A percentile compares a stretch with the other conserved stretches of the same genome.
Evolutionary conservation across 1,140 invertebrate species (phyloP).

Genomic region (Trialeurodes vaporariorum): DNA sequence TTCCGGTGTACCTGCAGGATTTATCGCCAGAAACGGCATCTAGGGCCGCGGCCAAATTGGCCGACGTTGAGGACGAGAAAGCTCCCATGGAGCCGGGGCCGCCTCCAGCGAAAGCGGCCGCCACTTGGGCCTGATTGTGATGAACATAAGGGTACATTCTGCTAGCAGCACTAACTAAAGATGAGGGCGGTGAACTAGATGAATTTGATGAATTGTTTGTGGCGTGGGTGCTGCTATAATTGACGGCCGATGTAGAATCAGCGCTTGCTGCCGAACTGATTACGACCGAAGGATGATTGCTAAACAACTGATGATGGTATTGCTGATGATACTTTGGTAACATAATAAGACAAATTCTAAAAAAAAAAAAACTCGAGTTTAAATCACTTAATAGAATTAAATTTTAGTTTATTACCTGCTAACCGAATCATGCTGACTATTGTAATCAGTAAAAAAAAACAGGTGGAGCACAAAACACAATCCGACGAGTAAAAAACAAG

Average conservation of each 20-base stretch:
- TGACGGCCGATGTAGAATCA: slow-evolving; percentile 38
- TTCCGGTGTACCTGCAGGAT: slow-evolving; percentile 61
- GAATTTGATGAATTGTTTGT: slow-evolving; percentile 34
- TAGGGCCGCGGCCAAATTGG: slow-evolving; percentile 46
- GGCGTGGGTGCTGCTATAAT: slow-evolving; percentile 32
- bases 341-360: slow-evolving; percentile 66
- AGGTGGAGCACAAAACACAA: no score
- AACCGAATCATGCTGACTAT: no score
- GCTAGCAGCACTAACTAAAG: slow-evolving; percentile 37
- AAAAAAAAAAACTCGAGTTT: no score
- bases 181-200: slow-evolving; percentile 41
- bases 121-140: slow-evolving; percentile 55
- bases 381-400: not conserved
- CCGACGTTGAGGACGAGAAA: slow-evolving; percentile 39
- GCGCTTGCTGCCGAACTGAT: slow-evolving; percentile 29
- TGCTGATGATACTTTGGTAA: slow-evolving; percentile 84
- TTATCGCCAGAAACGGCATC: slow-evolving; percentile 50
- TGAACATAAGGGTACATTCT: slow-evolving; percentile 58
- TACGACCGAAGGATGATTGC: slow-evolving; percentile 38
- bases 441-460: no score
- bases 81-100: slow-evolving; percentile 49
- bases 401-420: not conserved
- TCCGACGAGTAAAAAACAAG: no score
- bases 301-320: slow-evolving; percentile 51
- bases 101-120: slow-evolving; percentile 52